These are phyloP conservation scores for Ptychobarbus kaznakovi DNA, from an alignment of 2,797 vertebrate species.

Conservation along the genomic window DNA sequence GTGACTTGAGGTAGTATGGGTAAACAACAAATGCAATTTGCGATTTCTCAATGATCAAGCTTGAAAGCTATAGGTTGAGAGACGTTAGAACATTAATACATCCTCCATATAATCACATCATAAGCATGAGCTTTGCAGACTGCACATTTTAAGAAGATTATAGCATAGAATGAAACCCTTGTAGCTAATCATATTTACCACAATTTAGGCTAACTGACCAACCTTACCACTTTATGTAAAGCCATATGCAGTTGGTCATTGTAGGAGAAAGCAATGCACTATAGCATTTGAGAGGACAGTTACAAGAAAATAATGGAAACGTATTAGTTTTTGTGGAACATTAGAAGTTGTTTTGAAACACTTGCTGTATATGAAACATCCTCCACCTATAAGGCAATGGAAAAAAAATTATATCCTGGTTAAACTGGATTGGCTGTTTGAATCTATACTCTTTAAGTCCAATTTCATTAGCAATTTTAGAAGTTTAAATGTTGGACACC, in stretches of 20 bases:
- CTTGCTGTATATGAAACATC: not conserved
- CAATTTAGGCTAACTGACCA: slow-evolving; percentile 52
- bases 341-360: not conserved
- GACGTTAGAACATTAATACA: slow-evolving; percentile 43
- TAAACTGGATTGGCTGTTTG: not conserved
- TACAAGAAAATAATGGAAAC: not conserved
- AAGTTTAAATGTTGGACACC: slow-evolving; percentile 3
- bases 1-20: slow-evolving; percentile 25
- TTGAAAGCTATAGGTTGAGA: slow-evolving; percentile 51
- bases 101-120: slow-evolving; percentile 57
- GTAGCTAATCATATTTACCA: slow-evolving; percentile 61
- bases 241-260: slow-evolving; percentile 69
- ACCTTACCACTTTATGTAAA: slow-evolving; percentile 63
- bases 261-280: slow-evolving; percentile 62
- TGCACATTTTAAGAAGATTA: slow-evolving; percentile 66
- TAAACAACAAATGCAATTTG: slow-evolving; percentile 44
- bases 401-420: not conserved
- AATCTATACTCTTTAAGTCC: slow-evolving; percentile 5
- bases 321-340: not conserved
- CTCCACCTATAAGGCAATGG: not conserved
- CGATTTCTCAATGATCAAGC: slow-evolving; percentile 37
- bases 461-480: not conserved
- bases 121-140: slow-evolving; percentile 62
- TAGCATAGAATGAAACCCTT: slow-evolving; percentile 64
- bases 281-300: not conserved